Conservation (phyloP, 2,113 vertebrate genomes). For the Oryzias woworae region DNA sequence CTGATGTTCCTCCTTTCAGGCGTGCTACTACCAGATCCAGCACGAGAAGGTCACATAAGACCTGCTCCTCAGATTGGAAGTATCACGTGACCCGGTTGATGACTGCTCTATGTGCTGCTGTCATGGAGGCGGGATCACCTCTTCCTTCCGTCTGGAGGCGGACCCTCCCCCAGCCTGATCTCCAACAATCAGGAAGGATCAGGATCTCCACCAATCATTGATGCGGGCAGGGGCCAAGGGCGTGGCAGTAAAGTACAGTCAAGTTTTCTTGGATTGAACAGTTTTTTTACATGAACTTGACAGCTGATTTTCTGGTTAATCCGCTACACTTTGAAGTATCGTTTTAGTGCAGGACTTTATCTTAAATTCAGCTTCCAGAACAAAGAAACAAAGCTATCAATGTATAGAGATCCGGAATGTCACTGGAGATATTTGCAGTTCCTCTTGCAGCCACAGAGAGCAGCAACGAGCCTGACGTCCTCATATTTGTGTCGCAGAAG, state of each 20-base stretch:
- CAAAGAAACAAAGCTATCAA: no score
- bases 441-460: no score
- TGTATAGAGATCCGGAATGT: no score
- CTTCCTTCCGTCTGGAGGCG: neutral
- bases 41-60: slow-evolving; percentile 93
- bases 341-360: no score
- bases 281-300: no score
- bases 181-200: neutral
- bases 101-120: slow-evolving; percentile 40
- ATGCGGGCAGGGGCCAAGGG: neutral
- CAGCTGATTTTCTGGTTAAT: no score
- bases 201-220: neutral
- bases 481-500: no score
- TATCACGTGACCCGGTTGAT: neutral
- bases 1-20: slow-evolving; percentile 71
- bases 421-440: no score
- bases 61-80: slow-evolving; percentile 1
- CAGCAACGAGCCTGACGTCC: no score
- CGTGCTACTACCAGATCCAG: slow-evolving; percentile 98
- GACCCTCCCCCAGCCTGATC: neutral
- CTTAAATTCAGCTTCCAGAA: no score
- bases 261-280: no score
- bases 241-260: no score
- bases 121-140: neutral
- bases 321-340: neutral